A percentile compares a stretch with the other conserved stretches of the same genome.
These are phyloP conservation scores for Drosophila arawakana DNA, from an alignment of 1,140 invertebrate genomes.

Conservation along the genomic window DNA sequence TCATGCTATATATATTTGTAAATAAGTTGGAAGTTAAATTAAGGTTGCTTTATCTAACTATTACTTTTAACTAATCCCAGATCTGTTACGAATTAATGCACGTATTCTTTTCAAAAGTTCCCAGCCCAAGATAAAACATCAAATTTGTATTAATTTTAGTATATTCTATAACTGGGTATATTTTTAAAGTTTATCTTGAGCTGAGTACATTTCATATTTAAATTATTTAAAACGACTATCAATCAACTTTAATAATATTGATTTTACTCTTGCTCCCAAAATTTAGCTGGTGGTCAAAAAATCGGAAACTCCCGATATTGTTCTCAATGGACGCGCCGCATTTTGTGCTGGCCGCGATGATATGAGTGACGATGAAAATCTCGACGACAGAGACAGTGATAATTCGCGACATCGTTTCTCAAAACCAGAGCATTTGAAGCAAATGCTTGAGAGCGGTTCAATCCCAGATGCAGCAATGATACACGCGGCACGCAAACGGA, in stretches of 20 bases:
- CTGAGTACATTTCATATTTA: neutral
- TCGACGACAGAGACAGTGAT: conserved; percentile 76
- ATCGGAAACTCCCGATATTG: conserved; percentile 85
- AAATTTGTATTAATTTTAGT: neutral
- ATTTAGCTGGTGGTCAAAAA: conserved; percentile 86
- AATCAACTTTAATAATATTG: conserved; percentile 47
- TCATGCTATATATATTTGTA: neutral
- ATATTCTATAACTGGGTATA: too few species aligned
- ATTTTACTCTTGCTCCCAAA: conserved; percentile 20
- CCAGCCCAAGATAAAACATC: conserved; percentile 6
- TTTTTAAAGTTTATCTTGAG: conserved; percentile 1
- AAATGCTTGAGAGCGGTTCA: conserved; percentile 92
- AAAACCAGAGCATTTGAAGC: conserved; percentile 89
- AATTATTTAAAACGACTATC: conserved; percentile 19
- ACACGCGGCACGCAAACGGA: conserved; percentile 95
- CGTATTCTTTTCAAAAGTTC: conserved; percentile 5
- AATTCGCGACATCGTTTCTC: conserved; percentile 86
- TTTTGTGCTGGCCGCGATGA: conserved; percentile 91
- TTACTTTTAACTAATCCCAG: neutral
- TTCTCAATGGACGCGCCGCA: conserved; percentile 92
- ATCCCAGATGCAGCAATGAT: conserved; percentile 99
- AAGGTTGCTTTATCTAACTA: neutral
- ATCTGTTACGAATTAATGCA: conserved; percentile 15
- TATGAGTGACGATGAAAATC: conserved; percentile 88
- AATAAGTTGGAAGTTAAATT: conserved; percentile 11